Conservation (phyloP, 2,113 vertebrate species). For the Ceyx melanurus region DNA sequence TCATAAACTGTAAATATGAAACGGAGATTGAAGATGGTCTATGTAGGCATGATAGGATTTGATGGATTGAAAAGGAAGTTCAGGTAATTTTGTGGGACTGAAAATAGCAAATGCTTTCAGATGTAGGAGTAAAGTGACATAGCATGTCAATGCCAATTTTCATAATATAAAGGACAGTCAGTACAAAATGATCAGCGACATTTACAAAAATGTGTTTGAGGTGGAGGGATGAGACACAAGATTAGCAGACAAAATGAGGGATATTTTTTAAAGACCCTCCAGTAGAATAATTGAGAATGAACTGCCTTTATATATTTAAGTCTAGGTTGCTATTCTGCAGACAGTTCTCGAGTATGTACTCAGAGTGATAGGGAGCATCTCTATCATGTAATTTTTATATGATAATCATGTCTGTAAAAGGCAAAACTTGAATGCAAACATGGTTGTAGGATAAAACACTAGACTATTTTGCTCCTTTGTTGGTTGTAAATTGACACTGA, state of each 20-base stretch:
- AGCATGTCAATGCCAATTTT: fast-evolving
- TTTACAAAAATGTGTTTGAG: neutral
- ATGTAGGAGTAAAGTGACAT: neutral
- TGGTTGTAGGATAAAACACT: neutral
- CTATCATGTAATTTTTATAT: neutral
- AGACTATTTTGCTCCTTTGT: neutral
- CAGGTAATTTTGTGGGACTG: neutral
- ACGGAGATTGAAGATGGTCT: neutral
- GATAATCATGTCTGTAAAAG: neutral
- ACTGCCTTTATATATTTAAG: neutral
- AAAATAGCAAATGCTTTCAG: neutral
- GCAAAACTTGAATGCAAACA: neutral
- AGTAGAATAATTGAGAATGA: neutral
- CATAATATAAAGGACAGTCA: neutral
- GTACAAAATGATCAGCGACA: neutral
- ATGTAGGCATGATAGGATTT: neutral
- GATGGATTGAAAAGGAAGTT: neutral
- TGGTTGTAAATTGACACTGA: neutral
- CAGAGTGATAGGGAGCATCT: neutral
- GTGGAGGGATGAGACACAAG: neutral
- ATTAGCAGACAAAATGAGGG: neutral
- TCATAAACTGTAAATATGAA: neutral
- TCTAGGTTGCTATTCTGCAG: neutral
- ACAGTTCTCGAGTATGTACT: neutral
- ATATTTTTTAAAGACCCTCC: neutral